Conservation (phyloP, 2,888 invertebrate genomes). For the Micoletzkya japonica region DNA sequence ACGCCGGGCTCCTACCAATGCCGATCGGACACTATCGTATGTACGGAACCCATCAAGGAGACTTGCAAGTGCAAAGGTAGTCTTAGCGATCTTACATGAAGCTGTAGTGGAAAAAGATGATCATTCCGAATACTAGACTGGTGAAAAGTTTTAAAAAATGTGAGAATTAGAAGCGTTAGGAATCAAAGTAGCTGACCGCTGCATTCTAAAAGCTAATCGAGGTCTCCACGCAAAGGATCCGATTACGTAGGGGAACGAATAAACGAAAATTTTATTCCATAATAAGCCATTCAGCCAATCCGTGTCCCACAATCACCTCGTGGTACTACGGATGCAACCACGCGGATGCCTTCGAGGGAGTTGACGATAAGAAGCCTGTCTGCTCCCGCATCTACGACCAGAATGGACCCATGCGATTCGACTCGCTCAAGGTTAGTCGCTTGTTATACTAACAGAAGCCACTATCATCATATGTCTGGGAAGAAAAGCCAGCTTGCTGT, state of each 20-base stretch:
- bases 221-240: no score
- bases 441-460: neutral
- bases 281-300: neutral
- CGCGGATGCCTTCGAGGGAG: neutral
- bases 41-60: neutral
- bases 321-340: neutral
- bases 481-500: neutral
- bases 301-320: neutral
- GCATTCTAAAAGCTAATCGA: no score
- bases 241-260: no score
- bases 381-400: neutral
- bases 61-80: conserved; percentile 10
- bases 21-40: neutral
- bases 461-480: no score
- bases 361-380: neutral
- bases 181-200: no score
- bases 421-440: neutral
- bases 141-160: no score
- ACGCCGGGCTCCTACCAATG: neutral
- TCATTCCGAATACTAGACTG: no score
- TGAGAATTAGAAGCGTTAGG: no score
- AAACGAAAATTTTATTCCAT: no score
- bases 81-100: neutral
- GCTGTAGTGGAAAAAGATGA: no score
- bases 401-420: neutral